These are phyloP conservation scores for Amphiura filiformis DNA, from an alignment of 35 echinoderm and acorn worm species.

Conservation along the genomic window DNA sequence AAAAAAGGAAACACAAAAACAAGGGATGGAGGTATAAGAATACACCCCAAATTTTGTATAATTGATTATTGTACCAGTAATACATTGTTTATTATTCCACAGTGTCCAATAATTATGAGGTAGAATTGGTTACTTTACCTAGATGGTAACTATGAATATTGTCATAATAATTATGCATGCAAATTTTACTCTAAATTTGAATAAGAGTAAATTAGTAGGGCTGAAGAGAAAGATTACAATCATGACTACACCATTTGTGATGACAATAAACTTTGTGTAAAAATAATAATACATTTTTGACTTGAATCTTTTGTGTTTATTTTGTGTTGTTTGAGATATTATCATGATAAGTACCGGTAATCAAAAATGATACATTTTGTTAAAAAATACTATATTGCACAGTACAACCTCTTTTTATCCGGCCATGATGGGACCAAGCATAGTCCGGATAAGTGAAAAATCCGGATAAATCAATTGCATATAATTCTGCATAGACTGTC, in stretches of 20 bases:
- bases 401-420: too few species aligned
- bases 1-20: neutral
- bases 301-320: too few species aligned
- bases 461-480: too few species aligned
- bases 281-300: too few species aligned
- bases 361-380: too few species aligned
- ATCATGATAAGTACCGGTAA: too few species aligned
- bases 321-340: too few species aligned
- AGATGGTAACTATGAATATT: neutral
- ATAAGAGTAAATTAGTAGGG: neutral
- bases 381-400: too few species aligned
- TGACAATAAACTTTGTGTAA: constrained; percentile 4
- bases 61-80: neutral
- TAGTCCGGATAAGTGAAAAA: too few species aligned
- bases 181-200: constrained; percentile 6
- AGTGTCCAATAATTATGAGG: neutral
- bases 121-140: neutral
- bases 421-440: too few species aligned
- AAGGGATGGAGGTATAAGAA: neutral
- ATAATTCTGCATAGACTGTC: too few species aligned
- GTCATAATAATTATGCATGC: constrained; percentile 1
- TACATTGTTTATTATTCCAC: constrained; percentile 4
- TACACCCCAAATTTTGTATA: neutral
- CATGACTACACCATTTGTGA: constrained; percentile 1
- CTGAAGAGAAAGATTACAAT: neutral